Conservation (phyloP, 2,797 vertebrate species). For the Sorex maritimensis region DNA sequence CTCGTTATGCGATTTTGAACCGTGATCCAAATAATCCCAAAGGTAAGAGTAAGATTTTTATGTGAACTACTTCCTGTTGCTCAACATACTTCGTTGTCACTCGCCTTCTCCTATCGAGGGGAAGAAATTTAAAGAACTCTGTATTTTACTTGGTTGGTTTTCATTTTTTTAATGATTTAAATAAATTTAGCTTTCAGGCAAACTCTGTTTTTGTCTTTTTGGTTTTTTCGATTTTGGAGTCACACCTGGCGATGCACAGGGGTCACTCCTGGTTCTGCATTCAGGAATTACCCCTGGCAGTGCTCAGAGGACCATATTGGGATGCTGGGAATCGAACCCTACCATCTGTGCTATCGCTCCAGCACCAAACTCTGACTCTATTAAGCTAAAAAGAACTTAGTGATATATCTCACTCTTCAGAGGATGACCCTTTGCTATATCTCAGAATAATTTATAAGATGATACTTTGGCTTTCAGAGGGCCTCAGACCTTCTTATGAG, state of each 20-base stretch:
- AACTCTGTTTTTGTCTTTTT: no score
- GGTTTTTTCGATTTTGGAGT: no score
- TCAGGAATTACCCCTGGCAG: no score
- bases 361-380: not conserved
- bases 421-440: not conserved
- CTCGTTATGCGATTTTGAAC: slow-evolving; percentile 95
- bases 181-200: slow-evolving; percentile 9
- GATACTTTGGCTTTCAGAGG: not conserved
- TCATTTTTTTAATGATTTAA: not conserved
- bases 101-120: not conserved
- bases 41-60: slow-evolving; percentile 89
- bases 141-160: not conserved
- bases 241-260: no score
- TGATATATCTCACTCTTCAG: not conserved
- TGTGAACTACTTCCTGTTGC: not conserved
- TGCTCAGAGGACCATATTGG: no score
- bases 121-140: not conserved
- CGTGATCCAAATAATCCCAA: slow-evolving; percentile 95
- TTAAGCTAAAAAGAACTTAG: slow-evolving; percentile 18
- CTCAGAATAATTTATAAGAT: slow-evolving; percentile 17
- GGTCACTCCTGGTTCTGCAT: no score
- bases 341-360: no score
- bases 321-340: no score
- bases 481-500: no score
- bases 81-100: not conserved